Conservation (phyloP, 2,113 vertebrate species). For the Heliornis fulica region DNA sequence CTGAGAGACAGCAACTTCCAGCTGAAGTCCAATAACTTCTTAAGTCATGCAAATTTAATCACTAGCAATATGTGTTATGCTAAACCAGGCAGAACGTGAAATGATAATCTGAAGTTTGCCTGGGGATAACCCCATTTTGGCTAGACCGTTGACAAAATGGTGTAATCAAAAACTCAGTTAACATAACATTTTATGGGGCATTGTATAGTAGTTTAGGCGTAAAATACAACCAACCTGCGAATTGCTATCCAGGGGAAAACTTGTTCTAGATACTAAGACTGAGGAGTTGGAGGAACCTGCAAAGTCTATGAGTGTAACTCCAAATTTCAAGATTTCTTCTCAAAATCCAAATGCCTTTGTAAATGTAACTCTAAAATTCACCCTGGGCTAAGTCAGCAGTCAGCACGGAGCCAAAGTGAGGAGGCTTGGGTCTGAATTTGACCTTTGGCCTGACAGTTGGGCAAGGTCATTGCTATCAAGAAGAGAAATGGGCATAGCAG, state of each 20-base stretch:
- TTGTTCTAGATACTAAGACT: background rate
- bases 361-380: background rate
- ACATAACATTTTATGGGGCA: slow-evolving; percentile 31
- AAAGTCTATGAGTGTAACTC: background rate
- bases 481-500: background rate
- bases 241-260: slow-evolving; percentile 4
- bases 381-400: background rate
- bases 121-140: slow-evolving; percentile 36
- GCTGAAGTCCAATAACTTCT: slow-evolving; percentile 61
- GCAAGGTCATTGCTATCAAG: background rate
- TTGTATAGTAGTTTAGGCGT: slow-evolving; percentile 30
- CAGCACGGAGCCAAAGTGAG: background rate
- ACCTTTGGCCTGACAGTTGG: background rate
- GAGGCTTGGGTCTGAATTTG: background rate
- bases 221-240: slow-evolving; percentile 50
- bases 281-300: background rate
- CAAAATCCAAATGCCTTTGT: background rate
- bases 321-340: background rate
- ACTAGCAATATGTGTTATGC: slow-evolving; percentile 47
- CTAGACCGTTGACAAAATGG: slow-evolving; percentile 16
- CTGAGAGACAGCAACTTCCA: slow-evolving; percentile 47
- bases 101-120: slow-evolving; percentile 36
- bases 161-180: slow-evolving; percentile 58
- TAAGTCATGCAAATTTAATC: slow-evolving; percentile 60
- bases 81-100: slow-evolving; percentile 61